Evolutionary conservation across 2,113 vertebrate species (phyloP).

Genomic region (Thomomys bottae): DNA sequence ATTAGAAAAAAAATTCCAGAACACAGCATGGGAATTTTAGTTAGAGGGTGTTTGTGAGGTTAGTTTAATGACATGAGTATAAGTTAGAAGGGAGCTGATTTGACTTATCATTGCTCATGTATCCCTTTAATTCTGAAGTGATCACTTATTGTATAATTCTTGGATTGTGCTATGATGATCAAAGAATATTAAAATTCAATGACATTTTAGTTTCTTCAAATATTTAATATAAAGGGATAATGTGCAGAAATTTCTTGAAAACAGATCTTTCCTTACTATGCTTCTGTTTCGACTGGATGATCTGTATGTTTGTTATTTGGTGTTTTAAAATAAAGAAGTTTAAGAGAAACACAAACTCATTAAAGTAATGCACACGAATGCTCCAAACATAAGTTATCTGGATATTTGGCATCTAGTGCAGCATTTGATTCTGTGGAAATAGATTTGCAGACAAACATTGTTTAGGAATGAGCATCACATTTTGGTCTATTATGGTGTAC

Average conservation of each 20-base stretch:
- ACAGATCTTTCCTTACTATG: not conserved
- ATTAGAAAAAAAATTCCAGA: not conserved
- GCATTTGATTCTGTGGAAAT: not conserved
- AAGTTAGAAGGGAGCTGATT: not conserved
- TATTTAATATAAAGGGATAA: not conserved
- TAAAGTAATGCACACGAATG: conserved; percentile 1
- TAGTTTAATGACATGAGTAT: not conserved
- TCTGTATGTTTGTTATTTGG: not conserved
- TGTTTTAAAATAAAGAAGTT: conserved; percentile 43
- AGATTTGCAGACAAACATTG: not conserved
- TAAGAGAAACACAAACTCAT: not conserved
- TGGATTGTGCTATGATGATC: not conserved
- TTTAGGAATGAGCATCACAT: not conserved
- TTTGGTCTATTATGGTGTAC: not conserved
- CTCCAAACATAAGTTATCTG: not conserved
- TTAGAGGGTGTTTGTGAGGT: not conserved
- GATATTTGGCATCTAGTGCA: not conserved
- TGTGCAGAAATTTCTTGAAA: not conserved
- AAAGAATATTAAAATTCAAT: not conserved
- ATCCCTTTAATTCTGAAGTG: not conserved
- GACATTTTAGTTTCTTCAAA: conserved; percentile 17
- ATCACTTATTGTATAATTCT: not conserved
- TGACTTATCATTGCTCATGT: not conserved
- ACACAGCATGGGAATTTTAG: not conserved
- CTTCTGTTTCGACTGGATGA: conserved; percentile 25